Conservation (phyloP, 2,888 invertebrate genomes). For the Malthinus seriepunctatus region DNA sequence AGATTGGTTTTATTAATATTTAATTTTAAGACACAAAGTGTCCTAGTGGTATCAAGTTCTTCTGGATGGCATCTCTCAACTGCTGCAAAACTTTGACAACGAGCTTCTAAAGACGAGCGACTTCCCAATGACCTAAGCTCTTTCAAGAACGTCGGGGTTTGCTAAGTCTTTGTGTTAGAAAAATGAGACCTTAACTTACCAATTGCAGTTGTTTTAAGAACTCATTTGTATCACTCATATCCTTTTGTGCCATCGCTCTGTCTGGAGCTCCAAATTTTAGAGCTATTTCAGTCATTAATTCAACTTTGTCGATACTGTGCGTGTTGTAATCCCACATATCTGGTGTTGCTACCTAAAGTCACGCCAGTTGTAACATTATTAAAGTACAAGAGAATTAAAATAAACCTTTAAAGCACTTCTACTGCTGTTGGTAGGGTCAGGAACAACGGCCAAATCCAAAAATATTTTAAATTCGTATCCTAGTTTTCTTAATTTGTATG, state of each 20-base stretch:
- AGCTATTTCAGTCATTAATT: constrained; percentile 18
- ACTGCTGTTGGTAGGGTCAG: constrained; percentile 3
- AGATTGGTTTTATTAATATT: background rate
- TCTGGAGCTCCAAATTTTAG: constrained; percentile 8
- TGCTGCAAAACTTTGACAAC: too few species aligned
- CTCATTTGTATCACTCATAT: constrained; percentile 9
- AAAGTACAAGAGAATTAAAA: background rate
- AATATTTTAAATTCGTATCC: constrained; percentile 49
- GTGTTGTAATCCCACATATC: constrained; percentile 14
- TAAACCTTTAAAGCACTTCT: constrained; percentile 14
- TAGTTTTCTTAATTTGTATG: constrained; percentile 44
- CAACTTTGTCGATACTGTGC: constrained; percentile 11
- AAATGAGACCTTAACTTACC: constrained; percentile 8
- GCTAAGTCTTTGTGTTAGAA: background rate
- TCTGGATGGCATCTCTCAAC: too few species aligned
- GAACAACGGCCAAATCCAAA: constrained; percentile 31
- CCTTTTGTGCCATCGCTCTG: background rate
- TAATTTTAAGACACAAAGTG: too few species aligned
- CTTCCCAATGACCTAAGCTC: too few species aligned
- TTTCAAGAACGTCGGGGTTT: background rate
- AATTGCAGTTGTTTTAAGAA: constrained; percentile 12
- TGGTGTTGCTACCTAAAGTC: constrained; percentile 12
- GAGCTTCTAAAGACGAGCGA: too few species aligned
- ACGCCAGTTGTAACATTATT: background rate
- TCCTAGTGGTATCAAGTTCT: too few species aligned